These are phyloP conservation scores for Halcyon senegalensis DNA, from an alignment of 2,113 vertebrate genomes.

Conservation along the genomic window DNA sequence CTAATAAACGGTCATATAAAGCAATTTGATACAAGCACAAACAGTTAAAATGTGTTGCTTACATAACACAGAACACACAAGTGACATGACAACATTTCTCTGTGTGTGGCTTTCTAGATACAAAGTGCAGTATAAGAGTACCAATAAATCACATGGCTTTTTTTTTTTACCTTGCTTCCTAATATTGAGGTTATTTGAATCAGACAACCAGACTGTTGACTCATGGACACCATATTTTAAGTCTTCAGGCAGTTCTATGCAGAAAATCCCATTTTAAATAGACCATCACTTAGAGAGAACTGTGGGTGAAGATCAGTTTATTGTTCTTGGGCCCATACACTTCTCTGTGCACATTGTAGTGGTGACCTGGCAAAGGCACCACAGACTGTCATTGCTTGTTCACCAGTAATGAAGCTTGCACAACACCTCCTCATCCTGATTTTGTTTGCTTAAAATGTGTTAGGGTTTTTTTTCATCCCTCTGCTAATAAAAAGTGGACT, in stretches of 20 bases:
- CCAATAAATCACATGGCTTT: slow-evolving; percentile 60
- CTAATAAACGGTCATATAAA: not conserved
- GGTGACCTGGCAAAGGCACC: not conserved
- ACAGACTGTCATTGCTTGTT: not conserved
- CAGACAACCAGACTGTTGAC: slow-evolving; percentile 77
- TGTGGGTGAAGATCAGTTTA: accelerated
- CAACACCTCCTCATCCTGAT: not conserved
- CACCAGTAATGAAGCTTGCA: not conserved
- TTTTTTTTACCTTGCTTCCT: slow-evolving; percentile 72
- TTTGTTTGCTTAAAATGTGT: not conserved
- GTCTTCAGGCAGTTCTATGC: slow-evolving; percentile 79
- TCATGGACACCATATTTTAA: slow-evolving; percentile 73
- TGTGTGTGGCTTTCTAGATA: not conserved
- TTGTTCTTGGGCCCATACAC: not conserved
- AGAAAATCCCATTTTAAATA: slow-evolving; percentile 76
- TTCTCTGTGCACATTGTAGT: not conserved
- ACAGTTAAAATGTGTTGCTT: not conserved
- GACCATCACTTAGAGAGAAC: not conserved
- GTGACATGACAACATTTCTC: not conserved
- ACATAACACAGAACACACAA: not conserved
- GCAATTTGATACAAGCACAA: not conserved
- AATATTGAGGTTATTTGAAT: slow-evolving; percentile 72
- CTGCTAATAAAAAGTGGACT: not conserved
- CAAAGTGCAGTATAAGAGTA: not conserved
- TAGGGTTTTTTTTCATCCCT: not conserved